A percentile compares a stretch with the other conserved stretches of the same genome.
These are phyloP conservation scores for Eupsittula cactorum DNA, from an alignment of 2,113 vertebrate species.

Conservation along the genomic window DNA sequence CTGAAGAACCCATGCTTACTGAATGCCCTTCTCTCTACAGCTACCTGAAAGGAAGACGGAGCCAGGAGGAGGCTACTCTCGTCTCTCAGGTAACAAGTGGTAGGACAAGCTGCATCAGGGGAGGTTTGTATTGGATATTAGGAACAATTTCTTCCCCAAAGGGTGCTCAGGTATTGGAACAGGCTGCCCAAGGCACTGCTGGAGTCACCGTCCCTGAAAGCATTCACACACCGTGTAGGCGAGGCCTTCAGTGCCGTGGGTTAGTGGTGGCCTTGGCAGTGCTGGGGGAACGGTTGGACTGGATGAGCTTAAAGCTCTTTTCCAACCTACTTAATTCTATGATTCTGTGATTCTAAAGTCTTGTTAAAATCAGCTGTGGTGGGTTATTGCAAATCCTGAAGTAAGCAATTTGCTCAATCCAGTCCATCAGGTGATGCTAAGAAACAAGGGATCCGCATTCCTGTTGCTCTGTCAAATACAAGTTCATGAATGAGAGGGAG, in stretches of 20 bases:
- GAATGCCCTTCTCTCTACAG: neutral
- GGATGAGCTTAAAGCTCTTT: neutral
- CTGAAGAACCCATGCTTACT: neutral
- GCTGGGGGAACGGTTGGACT: neutral
- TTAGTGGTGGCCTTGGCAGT: neutral
- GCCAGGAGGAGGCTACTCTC: neutral
- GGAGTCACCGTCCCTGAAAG: neutral
- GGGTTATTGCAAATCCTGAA: neutral
- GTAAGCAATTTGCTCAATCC: neutral
- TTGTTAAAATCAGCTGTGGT: neutral
- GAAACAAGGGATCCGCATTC: neutral
- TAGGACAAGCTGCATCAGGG: neutral
- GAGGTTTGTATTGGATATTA: neutral
- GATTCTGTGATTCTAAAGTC: neutral
- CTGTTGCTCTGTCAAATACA: neutral
- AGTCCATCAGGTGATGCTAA: neutral
- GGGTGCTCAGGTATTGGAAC: neutral
- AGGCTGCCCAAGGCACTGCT: neutral
- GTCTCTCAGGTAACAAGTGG: neutral
- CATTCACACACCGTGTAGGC: fast-evolving
- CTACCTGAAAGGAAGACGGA: neutral
- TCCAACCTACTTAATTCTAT: neutral
- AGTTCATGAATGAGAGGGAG: neutral
- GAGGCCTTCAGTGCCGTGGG: neutral
- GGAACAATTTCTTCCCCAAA: neutral